Percentiles rank a stretch among this genome's conserved stretches.
phyloP scores from a whole-genome alignment of 2,888 invertebrate genomes.

The Ectemnius cavifrons region DNA sequence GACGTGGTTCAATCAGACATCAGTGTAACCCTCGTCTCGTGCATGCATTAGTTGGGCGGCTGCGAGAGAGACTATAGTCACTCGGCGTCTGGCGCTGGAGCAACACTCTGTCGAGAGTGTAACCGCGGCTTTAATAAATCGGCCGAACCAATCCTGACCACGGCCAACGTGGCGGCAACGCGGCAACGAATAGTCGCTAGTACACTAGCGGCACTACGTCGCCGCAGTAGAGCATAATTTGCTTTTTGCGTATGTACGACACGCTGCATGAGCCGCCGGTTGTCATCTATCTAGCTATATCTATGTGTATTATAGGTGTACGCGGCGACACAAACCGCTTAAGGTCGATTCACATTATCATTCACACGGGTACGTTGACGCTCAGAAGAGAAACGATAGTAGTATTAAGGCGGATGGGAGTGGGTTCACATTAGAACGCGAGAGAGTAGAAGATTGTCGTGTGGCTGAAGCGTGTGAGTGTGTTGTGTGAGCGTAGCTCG shows the following conservation, averaged over 20 bases:
- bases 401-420: not conserved
- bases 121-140: conserved; percentile 44
- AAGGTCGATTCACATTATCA: not conserved
- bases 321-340: not conserved
- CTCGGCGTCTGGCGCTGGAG: too few relatives aligned
- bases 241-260: conserved; percentile 29
- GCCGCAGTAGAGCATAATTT: conserved; percentile 15
- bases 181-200: not conserved
- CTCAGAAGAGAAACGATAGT: too few relatives aligned
- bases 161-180: conserved; percentile 51
- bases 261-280: conserved; percentile 1
- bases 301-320: not conserved
- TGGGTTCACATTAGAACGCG: too few relatives aligned
- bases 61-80: too few relatives aligned
- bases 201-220: not conserved
- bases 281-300: not conserved
- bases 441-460: too few relatives aligned
- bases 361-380: not conserved
- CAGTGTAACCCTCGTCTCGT: too few relatives aligned
- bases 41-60: too few relatives aligned
- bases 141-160: conserved; percentile 62
- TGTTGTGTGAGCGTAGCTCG: too few relatives aligned
- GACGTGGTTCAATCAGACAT: too few relatives aligned
- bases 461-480: too few relatives aligned
- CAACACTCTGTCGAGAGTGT: too few relatives aligned